Base-by-base conservation (phyloP, 2,888 invertebrate genomes). In the Acrocyrtus sp. region DNA sequence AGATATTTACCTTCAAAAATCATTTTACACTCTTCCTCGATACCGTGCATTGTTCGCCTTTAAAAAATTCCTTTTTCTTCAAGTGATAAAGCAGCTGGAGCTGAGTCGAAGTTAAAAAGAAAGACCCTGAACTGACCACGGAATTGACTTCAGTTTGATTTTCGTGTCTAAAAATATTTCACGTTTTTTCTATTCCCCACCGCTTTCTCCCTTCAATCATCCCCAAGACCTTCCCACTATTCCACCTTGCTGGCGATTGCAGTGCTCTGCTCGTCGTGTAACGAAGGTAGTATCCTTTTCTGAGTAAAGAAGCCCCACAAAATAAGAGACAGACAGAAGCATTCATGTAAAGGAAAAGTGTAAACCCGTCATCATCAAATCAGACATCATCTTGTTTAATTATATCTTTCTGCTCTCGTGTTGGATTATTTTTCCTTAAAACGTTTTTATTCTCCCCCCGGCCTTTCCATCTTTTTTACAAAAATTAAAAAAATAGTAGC, bases 311-410 rank as follows among this genome's bases (percentile, higher is more conserved):
- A 45, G 57, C 34, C 19, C 57, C n/a, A n/a, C n/a, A n/a, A 34
- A 34, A 34, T 8, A 34, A 12, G 12, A 34, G 34, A 34, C 5
- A 34, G 50, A 57, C 66, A 66, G 66, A 68, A 68, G 67, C 67
- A 51, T 68, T 57, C 67, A 39, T 68, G 51, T 58, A 17, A 58
- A n/a, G n/a, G n/a, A n/a, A 68, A 68, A 43, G 67, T 68, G 67
- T 68, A 68, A 68, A 68, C 68, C 68, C 68, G 68, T 68, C 68
- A 68, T 68, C 68, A 68, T 68, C 68, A 68, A 68, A 68, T 68
- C 68, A 68, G 61, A 60, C 68, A 68, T 68, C 61, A 68, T 60
- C 68, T 68, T 54, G 53, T 68, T 68, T 68, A 68, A 68, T 68
- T 68, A 68, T 48, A 53, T 47, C 54, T 63, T 56, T 47, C 27